Percentiles rank a stretch among this genome's conserved stretches.
Evolutionary conservation across 2,797 vertebrate genomes (phyloP).

Genomic region (Arrhamphus sclerolepis): DNA sequence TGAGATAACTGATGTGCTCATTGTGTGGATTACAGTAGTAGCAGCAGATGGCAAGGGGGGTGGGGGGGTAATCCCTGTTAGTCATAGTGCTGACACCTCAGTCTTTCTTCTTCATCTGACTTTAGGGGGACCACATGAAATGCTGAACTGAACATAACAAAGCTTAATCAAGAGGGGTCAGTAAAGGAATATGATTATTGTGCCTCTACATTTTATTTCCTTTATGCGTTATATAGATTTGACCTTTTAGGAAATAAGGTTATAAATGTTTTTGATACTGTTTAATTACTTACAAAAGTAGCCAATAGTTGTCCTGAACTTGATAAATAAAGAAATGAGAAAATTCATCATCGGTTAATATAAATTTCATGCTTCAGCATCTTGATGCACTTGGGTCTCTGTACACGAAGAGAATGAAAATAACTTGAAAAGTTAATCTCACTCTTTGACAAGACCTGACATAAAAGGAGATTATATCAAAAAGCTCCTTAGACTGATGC

Average conservation of each 20-base stretch:
- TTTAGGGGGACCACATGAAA: slow-evolving; percentile 36
- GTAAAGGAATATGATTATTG: background rate
- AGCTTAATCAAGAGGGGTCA: slow-evolving; percentile 34
- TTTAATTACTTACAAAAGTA: no score
- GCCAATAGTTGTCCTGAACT: no score
- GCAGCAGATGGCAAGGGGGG: slow-evolving; percentile 82
- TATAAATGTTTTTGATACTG: no score
- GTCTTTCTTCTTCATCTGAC: slow-evolving; percentile 52
- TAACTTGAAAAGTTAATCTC: slow-evolving; percentile 73
- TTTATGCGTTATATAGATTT: no score
- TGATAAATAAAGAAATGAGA: background rate
- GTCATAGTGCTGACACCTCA: slow-evolving; percentile 73
- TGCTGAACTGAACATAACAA: slow-evolving; percentile 39
- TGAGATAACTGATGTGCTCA: slow-evolving; percentile 81
- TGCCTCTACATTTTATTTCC: no score
- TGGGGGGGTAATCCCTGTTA: slow-evolving; percentile 77
- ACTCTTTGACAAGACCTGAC: slow-evolving; percentile 78
- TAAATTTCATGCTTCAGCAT: slow-evolving; percentile 9
- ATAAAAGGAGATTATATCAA: slow-evolving; percentile 74
- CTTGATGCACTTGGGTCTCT: slow-evolving; percentile 3
- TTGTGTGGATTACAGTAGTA: slow-evolving; percentile 75
- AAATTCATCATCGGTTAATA: background rate
- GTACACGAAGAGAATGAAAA: slow-evolving; percentile 12
- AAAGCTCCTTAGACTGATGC: slow-evolving; percentile 72
- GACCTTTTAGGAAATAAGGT: no score